phyloP scores from a whole-genome alignment of 2,888 invertebrate genomes.

The Craniophora ligustri region DNA sequence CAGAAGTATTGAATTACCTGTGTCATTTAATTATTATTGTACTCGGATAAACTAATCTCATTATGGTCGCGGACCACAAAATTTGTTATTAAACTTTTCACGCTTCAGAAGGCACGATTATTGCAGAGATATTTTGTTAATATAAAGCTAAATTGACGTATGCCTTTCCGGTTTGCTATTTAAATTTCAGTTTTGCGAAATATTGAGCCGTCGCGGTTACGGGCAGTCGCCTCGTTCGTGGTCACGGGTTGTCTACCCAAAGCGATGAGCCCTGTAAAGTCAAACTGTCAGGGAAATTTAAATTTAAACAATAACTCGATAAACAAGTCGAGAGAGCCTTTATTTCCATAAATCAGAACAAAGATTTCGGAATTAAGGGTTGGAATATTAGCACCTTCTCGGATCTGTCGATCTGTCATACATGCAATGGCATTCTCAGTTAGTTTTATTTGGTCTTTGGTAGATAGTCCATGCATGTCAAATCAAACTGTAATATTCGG shows the following conservation, averaged over 20 bases:
- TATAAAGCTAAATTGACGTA: slow-evolving; percentile 24
- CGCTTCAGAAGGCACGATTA: neutral
- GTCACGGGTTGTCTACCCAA: slow-evolving; percentile 40
- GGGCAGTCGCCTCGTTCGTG: slow-evolving; percentile 37
- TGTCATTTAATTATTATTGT: too few relatives aligned
- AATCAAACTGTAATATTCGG: too few relatives aligned
- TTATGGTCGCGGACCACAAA: too few relatives aligned
- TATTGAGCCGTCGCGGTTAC: slow-evolving; percentile 38
- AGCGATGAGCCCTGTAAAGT: slow-evolving; percentile 28
- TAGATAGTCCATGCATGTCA: too few relatives aligned
- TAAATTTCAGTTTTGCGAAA: slow-evolving; percentile 39
- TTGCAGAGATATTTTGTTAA: slow-evolving; percentile 19
- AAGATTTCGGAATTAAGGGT: slow-evolving; percentile 4
- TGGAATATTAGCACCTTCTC: too few relatives aligned
- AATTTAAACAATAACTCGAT: slow-evolving; percentile 39
- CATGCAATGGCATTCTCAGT: too few relatives aligned
- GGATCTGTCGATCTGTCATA: too few relatives aligned
- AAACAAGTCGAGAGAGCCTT: slow-evolving; percentile 8
- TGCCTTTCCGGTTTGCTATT: slow-evolving; percentile 15
- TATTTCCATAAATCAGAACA: slow-evolving; percentile 9
- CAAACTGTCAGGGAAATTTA: slow-evolving; percentile 33
- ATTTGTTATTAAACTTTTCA: neutral
- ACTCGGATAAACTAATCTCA: neutral
- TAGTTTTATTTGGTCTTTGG: too few relatives aligned
- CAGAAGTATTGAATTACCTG: too few relatives aligned